Evolutionary conservation across 2,888 invertebrate genomes (phyloP), one percentile per base, ranked within the genome.

Genomic region (Caenorhabditis afra): DNA sequence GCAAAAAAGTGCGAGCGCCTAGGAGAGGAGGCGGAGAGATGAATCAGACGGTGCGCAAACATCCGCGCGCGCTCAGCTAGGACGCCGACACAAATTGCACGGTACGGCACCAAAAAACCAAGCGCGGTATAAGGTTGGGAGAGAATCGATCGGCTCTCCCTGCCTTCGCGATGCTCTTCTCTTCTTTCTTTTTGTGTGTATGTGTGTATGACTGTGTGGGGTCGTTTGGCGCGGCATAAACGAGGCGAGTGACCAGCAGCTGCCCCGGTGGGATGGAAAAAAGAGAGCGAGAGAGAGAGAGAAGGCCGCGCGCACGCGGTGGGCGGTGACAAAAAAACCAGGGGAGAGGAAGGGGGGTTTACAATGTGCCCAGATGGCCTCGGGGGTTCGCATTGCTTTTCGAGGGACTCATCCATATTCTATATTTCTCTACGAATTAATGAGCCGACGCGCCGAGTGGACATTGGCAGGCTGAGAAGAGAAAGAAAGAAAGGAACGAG

Each of bases 401-500:
- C 29, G 41, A 41, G 11, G 41, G 29, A 29, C 7, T 29, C 29
- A 29, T 29, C 29, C 41, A 41, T 41, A 49, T 49, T 49, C 49
- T 14, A n/a, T 45, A 49, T 49, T 11, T 49, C 49, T 29, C 10
- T 18, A 16, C 18, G 52, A 29, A 52, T 52, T 52, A 35, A 29
- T 52, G 29, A 52, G n/a, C 52, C 35, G 22, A n/a, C 23, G 5
- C 8, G 22, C 22, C 20, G 41, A 39, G 58, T 44, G 58, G 23
- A 20, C 14, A 23, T 20, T 5, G 58, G 14, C 44, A 18, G 53
- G 18, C 18, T 1, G 20, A 57, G 20, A n/a, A 41, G 3, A 44
- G 14, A 23, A 23, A 23, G 12, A 23, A 8, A 16, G 23, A n/a
- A n/a, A 14, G 10, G 41, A 22, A 29, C 23, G 41, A 22, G 12